Evolutionary conservation across 1,140 invertebrate genomes (phyloP).

Genomic region (Euglossa dilemma): DNA sequence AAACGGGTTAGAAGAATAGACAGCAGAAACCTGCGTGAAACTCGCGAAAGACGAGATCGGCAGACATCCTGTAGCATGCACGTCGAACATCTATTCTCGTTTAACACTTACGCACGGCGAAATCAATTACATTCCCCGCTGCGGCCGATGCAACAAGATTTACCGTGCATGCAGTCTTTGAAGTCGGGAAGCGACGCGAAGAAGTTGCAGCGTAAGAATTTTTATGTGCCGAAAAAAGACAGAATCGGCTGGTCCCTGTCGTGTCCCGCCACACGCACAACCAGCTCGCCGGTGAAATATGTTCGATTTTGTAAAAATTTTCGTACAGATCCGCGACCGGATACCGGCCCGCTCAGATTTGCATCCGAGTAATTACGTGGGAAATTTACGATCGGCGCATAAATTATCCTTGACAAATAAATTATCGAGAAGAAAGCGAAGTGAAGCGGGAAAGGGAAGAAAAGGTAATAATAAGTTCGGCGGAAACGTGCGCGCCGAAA

Average conservation of each 20-base stretch:
- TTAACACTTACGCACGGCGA: conserved; percentile 34
- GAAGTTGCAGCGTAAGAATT: conserved; percentile 36
- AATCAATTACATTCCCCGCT: conserved; percentile 46
- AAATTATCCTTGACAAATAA: conserved; percentile 19
- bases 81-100: conserved; percentile 35
- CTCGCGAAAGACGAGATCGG: conserved; percentile 23
- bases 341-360: neutral
- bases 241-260: neutral
- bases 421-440: neutral
- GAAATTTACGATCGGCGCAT: conserved; percentile 22
- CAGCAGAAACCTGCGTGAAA: neutral
- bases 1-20: conserved; percentile 20
- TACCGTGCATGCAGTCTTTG: conserved; percentile 27
- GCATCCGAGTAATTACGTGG: neutral
- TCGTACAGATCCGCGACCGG: conserved; percentile 8
- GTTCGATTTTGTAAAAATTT: conserved; percentile 37
- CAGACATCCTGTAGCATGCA: conserved; percentile 1
- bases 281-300: conserved; percentile 9
- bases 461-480: neutral
- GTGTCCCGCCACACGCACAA: neutral
- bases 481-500: neutral
- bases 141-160: conserved; percentile 40
- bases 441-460: too few species aligned
- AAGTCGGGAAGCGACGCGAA: conserved; percentile 17
- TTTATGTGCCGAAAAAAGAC: conserved; percentile 45